phyloP scores from a whole-genome alignment of 2,797 vertebrate species.

The Hapalemur alaotrensis region DNA sequence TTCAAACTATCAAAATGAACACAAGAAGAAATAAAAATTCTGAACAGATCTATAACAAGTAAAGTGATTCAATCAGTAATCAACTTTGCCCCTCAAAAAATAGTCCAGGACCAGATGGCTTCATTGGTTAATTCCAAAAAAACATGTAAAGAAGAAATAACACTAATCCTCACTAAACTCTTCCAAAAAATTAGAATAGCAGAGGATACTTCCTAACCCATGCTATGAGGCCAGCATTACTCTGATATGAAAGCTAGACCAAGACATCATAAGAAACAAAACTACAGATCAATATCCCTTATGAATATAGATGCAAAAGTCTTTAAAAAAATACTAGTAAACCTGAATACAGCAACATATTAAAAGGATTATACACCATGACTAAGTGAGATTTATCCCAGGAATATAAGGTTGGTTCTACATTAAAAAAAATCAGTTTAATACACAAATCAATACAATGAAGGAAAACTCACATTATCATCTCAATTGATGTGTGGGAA shows the following conservation, averaged over 20 bases:
- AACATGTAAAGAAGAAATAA: background rate
- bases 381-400: background rate
- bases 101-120: background rate
- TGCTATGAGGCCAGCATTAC: background rate
- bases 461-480: background rate
- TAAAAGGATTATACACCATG: background rate
- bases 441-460: background rate
- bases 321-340: background rate
- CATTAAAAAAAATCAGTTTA: background rate
- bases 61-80: background rate
- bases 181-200: background rate
- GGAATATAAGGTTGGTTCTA: background rate
- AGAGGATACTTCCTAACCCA: background rate
- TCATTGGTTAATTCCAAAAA: background rate
- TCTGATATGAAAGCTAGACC: background rate
- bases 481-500: background rate
- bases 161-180: background rate
- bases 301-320: background rate
- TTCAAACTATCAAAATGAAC: background rate
- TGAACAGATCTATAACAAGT: background rate
- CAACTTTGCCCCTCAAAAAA: background rate
- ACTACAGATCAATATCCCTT: background rate
- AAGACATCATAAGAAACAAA: background rate
- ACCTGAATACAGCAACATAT: background rate
- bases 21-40: background rate